These are phyloP conservation scores for Thalassophryne amazonica DNA, from an alignment of 2,797 vertebrate species.

Conservation along the genomic window DNA sequence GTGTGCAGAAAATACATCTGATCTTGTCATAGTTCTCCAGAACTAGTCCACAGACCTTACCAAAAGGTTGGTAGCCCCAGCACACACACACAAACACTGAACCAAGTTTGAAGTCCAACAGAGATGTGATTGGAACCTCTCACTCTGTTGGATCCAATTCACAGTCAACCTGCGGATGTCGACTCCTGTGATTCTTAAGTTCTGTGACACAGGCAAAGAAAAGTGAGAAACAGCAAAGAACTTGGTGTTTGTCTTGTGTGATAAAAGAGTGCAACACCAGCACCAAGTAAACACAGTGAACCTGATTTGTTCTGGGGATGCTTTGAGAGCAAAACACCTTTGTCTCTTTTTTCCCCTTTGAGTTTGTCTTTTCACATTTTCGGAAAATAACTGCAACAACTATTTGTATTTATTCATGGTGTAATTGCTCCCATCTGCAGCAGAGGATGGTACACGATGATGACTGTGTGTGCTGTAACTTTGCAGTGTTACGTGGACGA, in stretches of 20 bases:
- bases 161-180: conserved; percentile 22
- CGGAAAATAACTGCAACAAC: background rate
- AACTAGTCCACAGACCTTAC: conserved; percentile 52
- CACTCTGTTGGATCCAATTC: conserved; percentile 17
- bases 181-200: conserved; percentile 21
- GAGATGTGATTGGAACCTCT: conserved; percentile 38
- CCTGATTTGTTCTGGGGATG: conserved; percentile 5
- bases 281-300: conserved; percentile 17
- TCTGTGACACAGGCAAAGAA: conserved; percentile 11
- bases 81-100: conserved; percentile 10
- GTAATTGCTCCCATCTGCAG: no score
- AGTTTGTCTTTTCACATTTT: background rate
- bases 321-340: conserved; percentile 7
- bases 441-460: no score
- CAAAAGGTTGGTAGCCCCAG: conserved; percentile 20
- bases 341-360: background rate
- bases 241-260: conserved; percentile 12
- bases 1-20: conserved; percentile 42
- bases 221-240: conserved; percentile 18
- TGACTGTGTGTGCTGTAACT: no score
- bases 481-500: no score
- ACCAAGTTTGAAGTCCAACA: conserved; percentile 45
- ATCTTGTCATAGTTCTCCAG: conserved; percentile 53
- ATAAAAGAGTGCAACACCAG: conserved; percentile 4
- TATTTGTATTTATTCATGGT: no score